Evolutionary conservation across 2,113 vertebrate species (phyloP), one percentile per base, ranked within the genome.

Genomic region (Hippocampus barbouri): DNA sequence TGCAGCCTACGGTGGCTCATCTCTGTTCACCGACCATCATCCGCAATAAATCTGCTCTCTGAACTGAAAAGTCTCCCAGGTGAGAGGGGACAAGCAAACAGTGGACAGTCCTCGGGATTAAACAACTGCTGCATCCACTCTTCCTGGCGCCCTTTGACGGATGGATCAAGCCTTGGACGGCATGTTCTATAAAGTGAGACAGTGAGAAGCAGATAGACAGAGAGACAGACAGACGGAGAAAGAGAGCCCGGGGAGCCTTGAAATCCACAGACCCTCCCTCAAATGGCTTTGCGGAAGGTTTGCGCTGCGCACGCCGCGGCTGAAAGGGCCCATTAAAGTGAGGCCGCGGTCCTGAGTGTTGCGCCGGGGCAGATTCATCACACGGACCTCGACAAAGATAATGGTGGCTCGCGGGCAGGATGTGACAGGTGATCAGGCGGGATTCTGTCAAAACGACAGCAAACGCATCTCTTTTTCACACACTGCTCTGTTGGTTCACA

Each of bases 271-370:
- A 91, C 89, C 87, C 83, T 86, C 84, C 87, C 87, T 89, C 90
- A 91, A 93, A 92, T 91, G 89, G 88, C 88, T 92, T 90, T 91
- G 89, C 90, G 91, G 90, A 87, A 92, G 90, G 91, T 87, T 90
- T 91, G 86, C 53, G 89, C 82, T 78, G 56, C 85, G 87, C 84
- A 84, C 84, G 87, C 83, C 86, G 85, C 82, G 80, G 82, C 83
- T 89, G 89, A 91, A 89, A 90, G 90, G 84, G 88, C 80, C 89
- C 88, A 93, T 93, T 92, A 92, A 60, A 90, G 90, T 86, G 87
- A 86, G 87, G 83, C 83, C 83, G 72, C 74, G 83, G 85, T 90
- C 86, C 83, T 87, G 78, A 38, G 11, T 83, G 70, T 86, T 85
- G 73, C 83, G 80, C 85, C 72, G 73, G 70, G 80, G 72, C 80